Conservation (phyloP, 2,888 invertebrate species). For the Yponomeuta evonymella region DNA sequence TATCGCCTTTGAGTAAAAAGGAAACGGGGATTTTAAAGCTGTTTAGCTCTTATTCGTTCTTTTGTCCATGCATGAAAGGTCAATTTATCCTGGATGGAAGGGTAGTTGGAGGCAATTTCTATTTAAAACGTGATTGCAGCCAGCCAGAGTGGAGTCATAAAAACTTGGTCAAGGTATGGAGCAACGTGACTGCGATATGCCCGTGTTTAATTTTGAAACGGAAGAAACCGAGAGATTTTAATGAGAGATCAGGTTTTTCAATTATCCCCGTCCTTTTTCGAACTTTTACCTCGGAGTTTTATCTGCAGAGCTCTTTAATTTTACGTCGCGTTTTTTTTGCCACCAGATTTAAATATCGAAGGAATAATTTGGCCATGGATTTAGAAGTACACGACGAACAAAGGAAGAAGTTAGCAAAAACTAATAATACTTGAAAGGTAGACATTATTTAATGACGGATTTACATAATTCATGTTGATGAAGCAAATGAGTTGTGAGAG, state of each 20-base stretch:
- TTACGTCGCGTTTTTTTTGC: constrained; percentile 26
- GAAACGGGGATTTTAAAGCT: not conserved
- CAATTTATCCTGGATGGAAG: not conserved
- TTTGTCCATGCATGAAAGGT: constrained; percentile 10
- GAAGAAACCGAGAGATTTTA: constrained; percentile 68
- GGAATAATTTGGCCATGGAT: not conserved
- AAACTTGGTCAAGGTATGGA: constrained; percentile 34
- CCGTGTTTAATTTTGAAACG: constrained; percentile 63
- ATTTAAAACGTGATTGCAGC: constrained; percentile 10
- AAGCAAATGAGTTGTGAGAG: no score
- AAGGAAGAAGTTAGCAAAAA: not conserved
- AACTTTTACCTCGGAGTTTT: constrained; percentile 53
- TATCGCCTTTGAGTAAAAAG: not conserved
- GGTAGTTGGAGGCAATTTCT: constrained; percentile 5
- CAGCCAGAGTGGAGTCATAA: constrained; percentile 35
- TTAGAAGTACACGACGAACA: not conserved
- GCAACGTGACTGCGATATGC: constrained; percentile 67
- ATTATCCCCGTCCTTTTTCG: constrained; percentile 61
- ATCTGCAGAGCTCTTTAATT: constrained; percentile 41
- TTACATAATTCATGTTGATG: no score
- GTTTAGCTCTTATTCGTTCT: not conserved
- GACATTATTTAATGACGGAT: not conserved
- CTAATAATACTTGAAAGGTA: not conserved
- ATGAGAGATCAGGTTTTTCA: constrained; percentile 74
- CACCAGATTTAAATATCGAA: constrained; percentile 12